These are phyloP conservation scores for Homalodisca vitripennis DNA, from an alignment of 1,140 invertebrate genomes.

Conservation along the genomic window DNA sequence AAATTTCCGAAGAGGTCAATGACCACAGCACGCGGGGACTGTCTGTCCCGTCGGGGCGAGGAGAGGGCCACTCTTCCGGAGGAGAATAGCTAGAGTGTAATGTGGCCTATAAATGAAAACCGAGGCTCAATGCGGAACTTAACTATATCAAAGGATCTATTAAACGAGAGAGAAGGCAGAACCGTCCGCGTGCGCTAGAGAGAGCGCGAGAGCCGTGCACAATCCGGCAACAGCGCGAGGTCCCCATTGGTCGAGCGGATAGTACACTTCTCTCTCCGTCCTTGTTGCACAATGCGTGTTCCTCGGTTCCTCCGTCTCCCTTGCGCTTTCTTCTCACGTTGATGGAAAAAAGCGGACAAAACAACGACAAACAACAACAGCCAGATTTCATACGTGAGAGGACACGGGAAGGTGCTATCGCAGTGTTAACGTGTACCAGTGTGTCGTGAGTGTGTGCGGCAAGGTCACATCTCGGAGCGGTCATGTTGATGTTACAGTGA, in stretches of 20 bases:
- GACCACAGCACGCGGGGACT: neutral
- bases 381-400: neutral
- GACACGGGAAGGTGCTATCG: neutral
- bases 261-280: neutral
- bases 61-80: too few relatives aligned
- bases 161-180: neutral
- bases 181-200: neutral
- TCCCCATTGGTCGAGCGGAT: constrained; percentile 6
- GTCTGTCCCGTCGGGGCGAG: too few relatives aligned
- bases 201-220: neutral
- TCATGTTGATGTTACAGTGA: constrained; percentile 2
- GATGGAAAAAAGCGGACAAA: constrained; percentile 16
- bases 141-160: constrained; percentile 22
- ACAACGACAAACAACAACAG: neutral
- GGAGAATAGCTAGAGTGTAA: too few relatives aligned
- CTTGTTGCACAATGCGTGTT: too few relatives aligned
- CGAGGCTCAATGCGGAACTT: neutral
- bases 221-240: constrained; percentile 3
- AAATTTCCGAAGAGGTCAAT: constrained; percentile 6
- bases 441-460: neutral
- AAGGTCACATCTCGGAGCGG: neutral
- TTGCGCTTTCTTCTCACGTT: constrained; percentile 18
- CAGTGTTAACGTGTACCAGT: neutral
- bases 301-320: neutral
- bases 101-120: neutral